Conservation (phyloP, 2,113 vertebrate species). For the Aplodontia rufa region DNA sequence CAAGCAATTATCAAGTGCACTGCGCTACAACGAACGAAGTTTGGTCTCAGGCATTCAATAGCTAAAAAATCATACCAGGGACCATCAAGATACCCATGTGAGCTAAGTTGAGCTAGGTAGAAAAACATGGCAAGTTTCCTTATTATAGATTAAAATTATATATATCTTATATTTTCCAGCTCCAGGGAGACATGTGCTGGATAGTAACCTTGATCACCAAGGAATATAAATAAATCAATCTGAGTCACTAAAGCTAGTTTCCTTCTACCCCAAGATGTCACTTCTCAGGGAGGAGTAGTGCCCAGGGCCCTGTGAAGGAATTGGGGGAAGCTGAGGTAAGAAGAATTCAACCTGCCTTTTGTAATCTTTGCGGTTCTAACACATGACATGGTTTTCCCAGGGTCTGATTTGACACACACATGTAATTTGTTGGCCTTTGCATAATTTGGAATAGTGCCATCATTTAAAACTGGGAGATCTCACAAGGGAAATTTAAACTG, state of each 20-base stretch:
- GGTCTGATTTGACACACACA: neutral
- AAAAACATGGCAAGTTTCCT: neutral
- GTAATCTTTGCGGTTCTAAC: neutral
- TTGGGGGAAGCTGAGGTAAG: neutral
- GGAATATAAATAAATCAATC: neutral
- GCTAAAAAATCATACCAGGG: neutral
- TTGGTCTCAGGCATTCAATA: neutral
- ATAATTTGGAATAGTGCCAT: neutral
- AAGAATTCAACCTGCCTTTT: neutral
- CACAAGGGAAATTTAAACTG: neutral
- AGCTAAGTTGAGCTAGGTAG: neutral
- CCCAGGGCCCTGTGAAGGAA: neutral
- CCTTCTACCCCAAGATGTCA: neutral
- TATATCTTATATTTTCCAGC: constrained; percentile 22
- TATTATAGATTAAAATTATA: neutral
- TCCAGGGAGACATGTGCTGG: neutral
- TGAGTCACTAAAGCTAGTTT: neutral
- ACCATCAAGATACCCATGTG: neutral
- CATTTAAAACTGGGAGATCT: neutral
- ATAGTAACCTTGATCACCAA: neutral
- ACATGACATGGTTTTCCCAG: neutral
- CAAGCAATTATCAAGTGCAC: too few species aligned
- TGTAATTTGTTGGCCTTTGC: neutral
- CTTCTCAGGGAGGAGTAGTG: neutral
- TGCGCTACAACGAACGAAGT: neutral